Conservation (phyloP, 1,140 invertebrate species). For the Leucophenga varia region DNA sequence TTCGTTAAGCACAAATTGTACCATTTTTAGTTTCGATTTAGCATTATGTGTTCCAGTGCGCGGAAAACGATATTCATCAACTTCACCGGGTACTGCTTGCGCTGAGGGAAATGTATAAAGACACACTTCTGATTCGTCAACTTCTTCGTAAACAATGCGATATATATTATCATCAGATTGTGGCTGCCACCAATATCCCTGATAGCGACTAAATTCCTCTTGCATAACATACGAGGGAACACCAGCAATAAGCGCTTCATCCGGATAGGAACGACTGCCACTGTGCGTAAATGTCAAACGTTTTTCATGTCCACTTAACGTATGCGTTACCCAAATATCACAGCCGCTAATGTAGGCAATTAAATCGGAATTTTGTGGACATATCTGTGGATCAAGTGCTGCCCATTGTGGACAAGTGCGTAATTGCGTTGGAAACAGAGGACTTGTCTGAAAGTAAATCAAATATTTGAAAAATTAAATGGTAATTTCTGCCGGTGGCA, state of each 20-base stretch:
- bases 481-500: neutral
- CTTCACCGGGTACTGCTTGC: slow-evolving; percentile 71
- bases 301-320: slow-evolving; percentile 69
- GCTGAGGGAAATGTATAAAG: slow-evolving; percentile 85
- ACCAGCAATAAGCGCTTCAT: slow-evolving; percentile 87
- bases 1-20: slow-evolving; percentile 78
- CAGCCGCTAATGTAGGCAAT: slow-evolving; percentile 87
- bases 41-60: slow-evolving; percentile 88
- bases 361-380: slow-evolving; percentile 81
- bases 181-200: slow-evolving; percentile 98
- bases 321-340: slow-evolving; percentile 88
- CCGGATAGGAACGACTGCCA: slow-evolving; percentile 67
- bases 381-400: slow-evolving; percentile 86
- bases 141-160: slow-evolving; percentile 93
- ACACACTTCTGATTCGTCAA: slow-evolving; percentile 92
- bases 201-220: slow-evolving; percentile 95
- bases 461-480: too few relatives aligned
- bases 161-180: slow-evolving; percentile 71
- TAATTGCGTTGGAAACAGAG: slow-evolving; percentile 72
- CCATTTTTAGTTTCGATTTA: slow-evolving; percentile 82
- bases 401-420: slow-evolving; percentile 66
- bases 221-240: slow-evolving; percentile 97
- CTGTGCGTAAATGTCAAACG: slow-evolving; percentile 82
- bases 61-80: slow-evolving; percentile 90
- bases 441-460: slow-evolving; percentile 61